Base-by-base conservation (phyloP, 23 tunicate genomes). In the Phallusia fumigata region DNA sequence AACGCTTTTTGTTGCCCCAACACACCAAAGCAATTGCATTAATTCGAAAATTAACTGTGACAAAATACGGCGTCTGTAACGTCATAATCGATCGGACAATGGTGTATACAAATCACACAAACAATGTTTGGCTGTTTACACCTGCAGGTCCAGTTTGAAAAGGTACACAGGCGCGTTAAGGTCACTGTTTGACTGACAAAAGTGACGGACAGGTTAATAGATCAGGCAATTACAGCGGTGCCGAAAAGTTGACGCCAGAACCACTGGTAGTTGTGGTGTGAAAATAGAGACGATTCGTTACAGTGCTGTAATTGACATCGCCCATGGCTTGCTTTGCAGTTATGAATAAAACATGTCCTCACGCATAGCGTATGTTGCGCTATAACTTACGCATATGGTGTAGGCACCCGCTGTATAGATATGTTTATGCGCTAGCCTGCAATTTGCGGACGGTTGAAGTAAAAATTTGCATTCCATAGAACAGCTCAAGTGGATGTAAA, bases 1-100 rank as follows among this genome's bases (percentile, higher is more conserved):
- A n/a, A n/a, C n/a, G n/a, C n/a, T n/a, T 40, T 58, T 22, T 58
- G 69, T 58, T 58, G 69, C 69, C 28, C 26, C 69, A 58, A 58
- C 69, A 58, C 3, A 58, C 1, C 15, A 58, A 21, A 16, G 26
- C 69, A 58, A 58, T 58, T 58, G 69, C 1, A 58, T 58, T 58
- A 58, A 58, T 58, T 58, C 69, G 69, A 58, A 58, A 58, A 58
- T 58, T 58, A 58, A 21, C 69, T 58, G 69, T 58, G 69, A 58
- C 69, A 58, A 21, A 58, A 58, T 6, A 58, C 13, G 69, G 69
- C 69, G 69, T 6, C 69, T 58, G 13, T 58, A 24, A 58, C 69
- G 69, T 58, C 69, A 58, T 58, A 58, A 58, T 58, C 69, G 16
- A 8, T 13, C 28, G 69, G 69, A 16, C 69, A 24, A 58, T 6